Evolutionary conservation across 1,140 invertebrate species (phyloP), one percentile per base, ranked within the genome.

Genomic region (Pararge aegeria): DNA sequence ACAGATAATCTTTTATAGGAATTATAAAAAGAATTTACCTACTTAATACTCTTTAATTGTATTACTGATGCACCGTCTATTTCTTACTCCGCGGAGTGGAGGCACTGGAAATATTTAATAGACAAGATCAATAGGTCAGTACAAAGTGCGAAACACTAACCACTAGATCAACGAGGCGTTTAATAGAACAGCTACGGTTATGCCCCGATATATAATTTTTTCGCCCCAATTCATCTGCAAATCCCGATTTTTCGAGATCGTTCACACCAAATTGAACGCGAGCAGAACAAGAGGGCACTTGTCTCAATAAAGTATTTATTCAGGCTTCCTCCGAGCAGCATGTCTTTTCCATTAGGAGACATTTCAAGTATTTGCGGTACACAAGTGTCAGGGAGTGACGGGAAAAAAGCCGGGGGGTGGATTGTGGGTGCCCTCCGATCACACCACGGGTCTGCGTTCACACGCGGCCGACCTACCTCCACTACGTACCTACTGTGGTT

Each of bases 301-400:
- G 80, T 81, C 70, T 73, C 80, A 78, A 86, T 88, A 85, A 87
- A 87, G 85, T 87, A 88, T 88, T 88, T 88, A 88, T 82, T 70
- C 81, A 84, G 80, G 71, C 66, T 58, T 71, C 69, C 70, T 70
- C 76, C 67, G 72, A 69, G 80, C 62, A 88, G 85, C 85, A 88
- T 85, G 83, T 89, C 80, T 89, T 87, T 89, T 89, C 86, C 86
- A 89, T 89, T 89, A 88, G 81, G 78, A 83, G 73, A 82, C 81
- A 73, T 68, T 64, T 84, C 68, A 76, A 87, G 83, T 86, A 85
- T 86, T 88, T 86, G 85, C 77, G 80, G 83, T 79, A 76, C 66
- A 78, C 72, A 70, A 83, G 80, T 78, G 78, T 70, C 70, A 68
- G 71, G 76, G 75, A 83, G 76, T 79, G 79, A 73, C 66, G 74